Base-by-base conservation (phyloP, 2,888 invertebrate species). In the Zaprionus bogoriensis region DNA sequence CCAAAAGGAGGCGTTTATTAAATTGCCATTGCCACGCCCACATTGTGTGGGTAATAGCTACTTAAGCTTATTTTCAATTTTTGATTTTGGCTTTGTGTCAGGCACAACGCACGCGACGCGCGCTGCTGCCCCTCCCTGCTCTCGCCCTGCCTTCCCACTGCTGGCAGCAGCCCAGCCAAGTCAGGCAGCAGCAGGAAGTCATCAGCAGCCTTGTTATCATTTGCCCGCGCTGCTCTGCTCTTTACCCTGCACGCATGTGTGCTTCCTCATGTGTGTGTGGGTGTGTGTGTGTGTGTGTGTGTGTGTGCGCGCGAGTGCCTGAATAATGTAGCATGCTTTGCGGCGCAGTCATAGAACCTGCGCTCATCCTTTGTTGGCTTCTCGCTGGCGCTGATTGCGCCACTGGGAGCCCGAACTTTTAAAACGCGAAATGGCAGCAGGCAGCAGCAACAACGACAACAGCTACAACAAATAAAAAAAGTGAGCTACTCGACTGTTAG, bases 21-120 rank as follows among this genome's bases (percentile, higher is more conserved):
- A 76, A 83, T 85, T 82, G 76, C 60, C 67, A 65, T 77, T 66
- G 62, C 54, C 62, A 58, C 48, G 65, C 74, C 78, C 51, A 36
- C 50, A 68, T 74, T 85, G 71, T 81, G 70, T 59, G 75, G 42
- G 64, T 82, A 82, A 82, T 87, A 82, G 87, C 82, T 84, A 87
- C 87, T 82, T 82, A 82, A 77, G 87, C 87, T 87, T 87, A 87
- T 82, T 82, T 87, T 82, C 84, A 87, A 82, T 82, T 87, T 81
- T 82, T 82, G 87, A 82, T 82, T n/a, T 82, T 70, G 77, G 57
- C 75, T 68, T 68, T 71, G 59, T 69, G 52, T 58, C 47, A 48
- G 50, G 42, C 67, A 52, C 25, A 39, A 6, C n/a, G n/a, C 30
- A 36, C 53, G 59, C 52, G 32, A 36, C 46, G 25, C 30, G 27